These are phyloP conservation scores for Zoroaster sp. DNA, from an alignment of 53 echinoderm and acorn worm genomes.

Conservation along the genomic window DNA sequence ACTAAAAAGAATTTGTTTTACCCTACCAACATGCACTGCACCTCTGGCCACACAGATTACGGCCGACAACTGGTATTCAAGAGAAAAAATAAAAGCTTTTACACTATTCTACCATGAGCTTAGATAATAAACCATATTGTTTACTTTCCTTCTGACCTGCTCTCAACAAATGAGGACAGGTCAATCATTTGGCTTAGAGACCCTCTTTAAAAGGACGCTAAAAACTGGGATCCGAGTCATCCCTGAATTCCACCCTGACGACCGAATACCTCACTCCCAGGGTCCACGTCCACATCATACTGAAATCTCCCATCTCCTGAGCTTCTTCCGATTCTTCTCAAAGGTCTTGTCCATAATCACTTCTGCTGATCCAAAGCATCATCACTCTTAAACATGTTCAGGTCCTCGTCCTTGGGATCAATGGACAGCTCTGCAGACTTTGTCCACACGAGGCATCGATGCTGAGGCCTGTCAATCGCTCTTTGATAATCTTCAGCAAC, in stretches of 20 bases:
- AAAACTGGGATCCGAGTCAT: constrained; percentile 76
- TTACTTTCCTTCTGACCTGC: no score
- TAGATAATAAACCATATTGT: no score
- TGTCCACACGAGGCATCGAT: constrained; percentile 58
- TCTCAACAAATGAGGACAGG: no score
- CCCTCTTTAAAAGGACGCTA: background rate
- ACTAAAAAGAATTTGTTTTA: no score
- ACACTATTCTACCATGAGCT: no score
- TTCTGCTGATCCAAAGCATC: constrained; percentile 73
- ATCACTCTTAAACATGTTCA: constrained; percentile 86
- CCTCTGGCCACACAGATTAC: no score
- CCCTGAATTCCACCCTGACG: constrained; percentile 95
- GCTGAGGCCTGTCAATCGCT: constrained; percentile 66
- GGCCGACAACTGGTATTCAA: no score
- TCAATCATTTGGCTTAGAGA: no score
- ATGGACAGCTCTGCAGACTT: constrained; percentile 38
- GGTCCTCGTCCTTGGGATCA: constrained; percentile 86
- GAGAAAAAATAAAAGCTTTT: no score
- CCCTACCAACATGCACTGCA: no score
- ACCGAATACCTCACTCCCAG: constrained; percentile 78
- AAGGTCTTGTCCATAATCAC: constrained; percentile 86
- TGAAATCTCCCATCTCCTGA: constrained; percentile 75
- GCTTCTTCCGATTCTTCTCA: constrained; percentile 87
- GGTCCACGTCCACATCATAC: constrained; percentile 93
- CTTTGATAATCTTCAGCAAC: constrained; percentile 81